Conservation (phyloP, 30 jellyfish, hydroid and myxozoan species). For the Mastigias papua region DNA sequence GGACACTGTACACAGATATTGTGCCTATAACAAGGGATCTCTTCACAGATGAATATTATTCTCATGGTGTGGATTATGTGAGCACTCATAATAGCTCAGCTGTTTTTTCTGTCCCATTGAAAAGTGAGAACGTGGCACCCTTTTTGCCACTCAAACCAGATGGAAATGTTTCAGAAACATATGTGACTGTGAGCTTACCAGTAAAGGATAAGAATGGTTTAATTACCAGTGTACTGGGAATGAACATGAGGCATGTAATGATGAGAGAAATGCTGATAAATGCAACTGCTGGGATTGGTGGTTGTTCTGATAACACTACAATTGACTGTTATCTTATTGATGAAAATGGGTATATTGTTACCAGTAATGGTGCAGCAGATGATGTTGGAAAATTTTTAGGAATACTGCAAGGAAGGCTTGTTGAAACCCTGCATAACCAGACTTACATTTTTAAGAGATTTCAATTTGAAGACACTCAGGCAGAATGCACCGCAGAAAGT, state of each 20-base stretch:
- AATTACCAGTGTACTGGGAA: conserved; percentile 34
- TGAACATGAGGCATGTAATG: conserved; percentile 14
- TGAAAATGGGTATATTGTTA: conserved; percentile 84
- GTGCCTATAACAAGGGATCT: conserved; percentile 71
- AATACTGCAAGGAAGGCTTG: conserved; percentile 66
- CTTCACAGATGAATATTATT: conserved; percentile 58
- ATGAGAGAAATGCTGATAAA: conserved; percentile 34
- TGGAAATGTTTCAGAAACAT: conserved; percentile 40
- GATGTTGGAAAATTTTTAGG: conserved; percentile 83
- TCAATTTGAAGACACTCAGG: conserved; percentile 72
- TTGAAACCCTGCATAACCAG: conserved; percentile 32
- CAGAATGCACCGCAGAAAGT: conserved; percentile 49
- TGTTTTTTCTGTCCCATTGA: conserved; percentile 69
- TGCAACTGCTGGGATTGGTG: conserved; percentile 23
- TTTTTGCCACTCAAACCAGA: conserved; percentile 8
- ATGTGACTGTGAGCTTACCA: conserved; percentile 34
- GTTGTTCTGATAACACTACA: conserved; percentile 41
- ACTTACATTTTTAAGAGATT: conserved; percentile 7
- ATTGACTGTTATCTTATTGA: conserved; percentile 79
- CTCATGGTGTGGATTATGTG: conserved; percentile 66
- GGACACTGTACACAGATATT: conserved; percentile 33
- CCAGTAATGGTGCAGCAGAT: conserved; percentile 66
- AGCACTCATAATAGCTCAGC: conserved; percentile 21
- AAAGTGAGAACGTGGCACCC: conserved; percentile 10
- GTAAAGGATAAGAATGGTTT: conserved; percentile 11